Evolutionary conservation across 2,888 invertebrate species (phyloP), one percentile per base, ranked within the genome.

Genomic region (Campoletis raptor): DNA sequence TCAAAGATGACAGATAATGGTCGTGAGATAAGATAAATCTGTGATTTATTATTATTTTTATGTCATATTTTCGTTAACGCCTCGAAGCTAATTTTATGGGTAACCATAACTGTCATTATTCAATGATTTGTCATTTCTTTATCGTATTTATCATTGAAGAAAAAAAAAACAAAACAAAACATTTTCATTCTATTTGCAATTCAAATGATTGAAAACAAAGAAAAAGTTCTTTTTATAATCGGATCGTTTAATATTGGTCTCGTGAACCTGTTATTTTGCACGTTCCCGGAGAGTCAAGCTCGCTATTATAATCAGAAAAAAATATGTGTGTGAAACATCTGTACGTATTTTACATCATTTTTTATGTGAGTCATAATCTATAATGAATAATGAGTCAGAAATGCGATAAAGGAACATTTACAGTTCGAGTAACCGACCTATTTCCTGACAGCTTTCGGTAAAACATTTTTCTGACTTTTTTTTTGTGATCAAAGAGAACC

Each of bases 331-430:
- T 36, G 54, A 9, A 42, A 79, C 79, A 79, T 52, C 54, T 57
- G 69, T 57, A 57, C 6, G 57, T 30, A 42, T n/a, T 48, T n/a
- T 37, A 48, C 10, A 57, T 10, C 37, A 36, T 36, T 37, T 42
- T n/a, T 21, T 42, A 24, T 18, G 42, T 79, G 79, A 79, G 79
- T 79, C 79, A 79, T 69, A 69, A 54, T 69, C 69, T 42, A 76
- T 45, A 21, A 42, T n/a, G 42, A 79, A 69, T 30, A 54, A 69
- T 42, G 54, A 10, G 52, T 67, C 18, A 66, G 42, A 42, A 57
- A 79, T 10, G 30, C 54, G 69, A 79, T 54, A 69, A 79, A 79
- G 52, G 37, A 74, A 52, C 78, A 45, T 40, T 42, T 24, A 4
- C 37, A 42, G 45, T 24, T 42, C 15, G 7, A 70, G 30, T 9